These are phyloP conservation scores for Belonocnema kinseyi DNA, from an alignment of 1,140 invertebrate species.

Conservation along the genomic window DNA sequence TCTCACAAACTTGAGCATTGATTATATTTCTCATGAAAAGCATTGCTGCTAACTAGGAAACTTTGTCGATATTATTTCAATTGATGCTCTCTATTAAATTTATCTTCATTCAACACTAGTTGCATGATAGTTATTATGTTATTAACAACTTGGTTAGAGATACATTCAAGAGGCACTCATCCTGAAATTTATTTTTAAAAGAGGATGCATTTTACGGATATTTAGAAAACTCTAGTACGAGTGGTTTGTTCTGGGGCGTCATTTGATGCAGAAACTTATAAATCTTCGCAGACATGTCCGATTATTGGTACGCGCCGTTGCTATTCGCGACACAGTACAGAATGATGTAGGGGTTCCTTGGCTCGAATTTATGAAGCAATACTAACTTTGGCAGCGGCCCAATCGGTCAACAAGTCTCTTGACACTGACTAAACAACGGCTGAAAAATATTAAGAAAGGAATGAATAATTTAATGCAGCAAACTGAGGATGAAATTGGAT, in stretches of 20 bases:
- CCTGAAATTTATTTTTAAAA: background rate
- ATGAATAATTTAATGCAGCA: constrained; percentile 36
- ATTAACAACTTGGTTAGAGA: too few relatives aligned
- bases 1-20: too few relatives aligned
- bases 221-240: constrained; percentile 42
- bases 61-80: too few relatives aligned
- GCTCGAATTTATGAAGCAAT: constrained; percentile 70
- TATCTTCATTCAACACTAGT: too few relatives aligned
- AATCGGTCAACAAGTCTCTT: constrained; percentile 56
- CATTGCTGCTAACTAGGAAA: too few relatives aligned
- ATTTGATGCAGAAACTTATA: constrained; percentile 41
- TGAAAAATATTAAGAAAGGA: constrained; percentile 31
- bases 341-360: constrained; percentile 65
- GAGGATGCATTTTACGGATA: constrained; percentile 34
- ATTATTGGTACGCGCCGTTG: constrained; percentile 54
- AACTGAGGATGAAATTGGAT: too few relatives aligned
- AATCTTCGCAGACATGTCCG: constrained; percentile 53
- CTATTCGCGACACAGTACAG: constrained; percentile 64
- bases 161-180: background rate
- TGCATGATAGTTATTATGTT: too few relatives aligned
- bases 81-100: too few relatives aligned
- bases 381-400: constrained; percentile 66
- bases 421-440: constrained; percentile 61
- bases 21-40: constrained; percentile 22
- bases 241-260: constrained; percentile 1